phyloP scores from a whole-genome alignment of 1,140 invertebrate genomes.

The Schlechtendalia chinensis region DNA sequence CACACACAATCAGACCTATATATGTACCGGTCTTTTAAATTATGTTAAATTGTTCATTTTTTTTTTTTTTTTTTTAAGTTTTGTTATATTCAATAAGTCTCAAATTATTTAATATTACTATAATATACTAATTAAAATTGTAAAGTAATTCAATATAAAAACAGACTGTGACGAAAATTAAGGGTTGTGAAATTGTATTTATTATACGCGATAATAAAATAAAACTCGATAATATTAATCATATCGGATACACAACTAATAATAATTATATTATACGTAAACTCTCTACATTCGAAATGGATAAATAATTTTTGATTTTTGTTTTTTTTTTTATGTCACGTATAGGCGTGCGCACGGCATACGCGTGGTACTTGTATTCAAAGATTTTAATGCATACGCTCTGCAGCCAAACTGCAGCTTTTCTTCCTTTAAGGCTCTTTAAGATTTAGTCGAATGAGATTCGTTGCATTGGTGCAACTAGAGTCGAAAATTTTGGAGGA shows the following conservation, averaged over 20 bases:
- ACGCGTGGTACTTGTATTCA: no score
- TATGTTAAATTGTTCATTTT: not conserved
- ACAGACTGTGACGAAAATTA: slow-evolving; percentile 49
- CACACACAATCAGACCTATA: not conserved
- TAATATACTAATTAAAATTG: slow-evolving; percentile 27
- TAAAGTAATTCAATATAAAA: slow-evolving; percentile 24
- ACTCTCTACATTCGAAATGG: not conserved
- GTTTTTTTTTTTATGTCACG: no score
- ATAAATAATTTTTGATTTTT: slow-evolving; percentile 3
- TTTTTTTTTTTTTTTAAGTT: not conserved
- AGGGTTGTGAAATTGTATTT: slow-evolving; percentile 48
- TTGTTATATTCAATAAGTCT: slow-evolving; percentile 16
- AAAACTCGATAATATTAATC: slow-evolving; percentile 32
- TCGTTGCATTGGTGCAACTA: no score
- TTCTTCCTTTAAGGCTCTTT: no score
- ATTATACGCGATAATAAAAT: not conserved
- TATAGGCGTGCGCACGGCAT: no score
- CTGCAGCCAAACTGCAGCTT: no score
- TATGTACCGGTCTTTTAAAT: not conserved
- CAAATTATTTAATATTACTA: not conserved
- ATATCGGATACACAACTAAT: slow-evolving; percentile 34
- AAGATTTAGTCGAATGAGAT: no score
- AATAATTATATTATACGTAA: not conserved
- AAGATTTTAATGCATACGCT: no score
- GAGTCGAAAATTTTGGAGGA: no score